phyloP scores from a whole-genome alignment of 2,888 invertebrate species.

The Trichopria drosophilae region DNA sequence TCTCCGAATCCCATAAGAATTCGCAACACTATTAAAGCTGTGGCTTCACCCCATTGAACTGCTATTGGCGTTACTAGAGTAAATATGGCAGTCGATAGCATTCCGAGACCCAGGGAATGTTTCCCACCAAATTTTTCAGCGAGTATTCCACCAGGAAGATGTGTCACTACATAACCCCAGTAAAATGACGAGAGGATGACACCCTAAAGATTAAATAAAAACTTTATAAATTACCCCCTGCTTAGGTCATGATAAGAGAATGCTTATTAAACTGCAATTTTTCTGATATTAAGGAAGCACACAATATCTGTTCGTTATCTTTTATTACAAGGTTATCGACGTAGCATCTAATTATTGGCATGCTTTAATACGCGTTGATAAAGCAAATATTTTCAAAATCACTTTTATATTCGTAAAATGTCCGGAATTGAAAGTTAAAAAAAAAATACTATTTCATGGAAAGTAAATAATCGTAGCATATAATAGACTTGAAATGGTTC shows the following conservation, averaged over 20 bases:
- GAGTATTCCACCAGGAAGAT: conserved; percentile 79
- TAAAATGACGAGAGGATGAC: conserved; percentile 81
- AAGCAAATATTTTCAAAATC: too few species aligned
- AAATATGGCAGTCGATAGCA: conserved; percentile 80
- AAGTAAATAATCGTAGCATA: background rate
- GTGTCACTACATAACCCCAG: conserved; percentile 82
- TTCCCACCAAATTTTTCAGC: conserved; percentile 86
- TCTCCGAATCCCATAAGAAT: conserved; percentile 83
- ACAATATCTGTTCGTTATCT: too few species aligned
- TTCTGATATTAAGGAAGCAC: too few species aligned
- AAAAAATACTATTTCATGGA: background rate
- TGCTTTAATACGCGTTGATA: too few species aligned
- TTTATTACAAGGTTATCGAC: too few species aligned
- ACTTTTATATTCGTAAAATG: too few species aligned
- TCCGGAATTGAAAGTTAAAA: too few species aligned
- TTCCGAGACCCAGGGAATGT: conserved; percentile 79
- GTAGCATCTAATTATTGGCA: too few species aligned
- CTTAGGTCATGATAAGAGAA: too few species aligned
- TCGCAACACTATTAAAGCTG: conserved; percentile 72
- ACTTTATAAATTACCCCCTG: background rate
- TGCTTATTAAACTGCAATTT: too few species aligned
- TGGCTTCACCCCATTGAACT: conserved; percentile 68
- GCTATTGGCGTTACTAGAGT: conserved; percentile 78
- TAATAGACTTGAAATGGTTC: background rate
- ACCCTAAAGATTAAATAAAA: conserved; percentile 63